These are phyloP conservation scores for Monarcha castaneiventris DNA, from an alignment of 2,113 vertebrate species.

Conservation along the genomic window DNA sequence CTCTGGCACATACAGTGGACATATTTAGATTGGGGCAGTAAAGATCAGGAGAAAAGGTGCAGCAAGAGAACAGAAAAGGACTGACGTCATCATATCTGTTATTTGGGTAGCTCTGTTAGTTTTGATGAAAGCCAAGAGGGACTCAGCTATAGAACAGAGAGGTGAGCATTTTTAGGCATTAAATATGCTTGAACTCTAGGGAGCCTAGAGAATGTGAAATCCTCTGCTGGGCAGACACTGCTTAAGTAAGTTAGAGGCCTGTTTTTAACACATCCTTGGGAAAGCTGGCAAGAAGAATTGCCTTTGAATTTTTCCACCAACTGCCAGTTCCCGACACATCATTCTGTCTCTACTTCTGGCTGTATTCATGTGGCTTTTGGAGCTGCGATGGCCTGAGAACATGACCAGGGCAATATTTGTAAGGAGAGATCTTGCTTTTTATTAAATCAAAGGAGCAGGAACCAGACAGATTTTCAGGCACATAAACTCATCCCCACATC, in stretches of 20 bases:
- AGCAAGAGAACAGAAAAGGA: not conserved
- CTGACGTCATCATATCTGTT: not conserved
- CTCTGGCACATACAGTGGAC: not conserved
- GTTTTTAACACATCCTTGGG: not conserved
- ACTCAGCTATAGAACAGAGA: not conserved
- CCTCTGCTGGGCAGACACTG: not conserved
- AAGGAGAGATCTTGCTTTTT: not conserved
- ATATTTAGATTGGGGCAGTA: not conserved
- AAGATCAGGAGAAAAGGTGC: not conserved
- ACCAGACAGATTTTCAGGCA: not conserved
- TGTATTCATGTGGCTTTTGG: not conserved
- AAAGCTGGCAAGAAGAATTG: not conserved
- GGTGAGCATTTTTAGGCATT: not conserved
- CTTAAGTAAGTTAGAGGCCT: not conserved
- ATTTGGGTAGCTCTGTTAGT: not conserved
- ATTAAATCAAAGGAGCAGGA: not conserved
- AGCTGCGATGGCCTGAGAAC: not conserved
- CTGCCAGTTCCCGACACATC: not conserved
- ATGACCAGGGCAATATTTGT: not conserved
- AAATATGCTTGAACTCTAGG: not conserved
- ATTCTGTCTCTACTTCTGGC: not conserved
- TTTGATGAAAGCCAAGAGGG: not conserved
- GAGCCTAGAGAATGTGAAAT: not conserved
- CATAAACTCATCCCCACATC: not conserved
- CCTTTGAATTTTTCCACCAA: not conserved